A percentile compares a stretch with the other conserved stretches of the same genome.
Evolutionary conservation across 2,888 invertebrate genomes (phyloP).

Genomic region (Diarsia rubi): DNA sequence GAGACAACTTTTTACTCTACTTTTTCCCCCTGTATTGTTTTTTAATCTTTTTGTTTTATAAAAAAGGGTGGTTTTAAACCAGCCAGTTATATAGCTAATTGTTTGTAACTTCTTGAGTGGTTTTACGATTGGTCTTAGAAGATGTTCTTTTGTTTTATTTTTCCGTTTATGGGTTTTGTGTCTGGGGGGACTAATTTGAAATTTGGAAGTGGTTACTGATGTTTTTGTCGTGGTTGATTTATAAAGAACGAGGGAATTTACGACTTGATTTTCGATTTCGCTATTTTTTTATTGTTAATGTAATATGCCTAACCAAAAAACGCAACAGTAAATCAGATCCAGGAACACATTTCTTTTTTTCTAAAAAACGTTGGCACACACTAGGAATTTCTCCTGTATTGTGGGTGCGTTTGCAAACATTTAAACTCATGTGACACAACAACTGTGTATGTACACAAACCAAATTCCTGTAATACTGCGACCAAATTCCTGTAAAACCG

Average conservation of each 20-base stretch:
- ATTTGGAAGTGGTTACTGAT: conserved; percentile 50
- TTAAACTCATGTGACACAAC: no score
- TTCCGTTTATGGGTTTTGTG: conserved; percentile 59
- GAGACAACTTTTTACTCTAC: conserved; percentile 79
- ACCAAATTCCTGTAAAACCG: no score
- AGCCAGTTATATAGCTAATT: conserved; percentile 80
- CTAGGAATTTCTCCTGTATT: no score
- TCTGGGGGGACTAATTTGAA: conserved; percentile 49
- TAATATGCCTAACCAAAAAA: neutral
- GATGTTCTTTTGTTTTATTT: conserved; percentile 67
- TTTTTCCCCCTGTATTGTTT: conserved; percentile 69
- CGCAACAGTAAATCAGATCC: neutral
- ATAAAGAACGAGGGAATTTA: neutral
- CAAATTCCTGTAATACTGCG: no score
- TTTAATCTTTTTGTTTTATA: conserved; percentile 69
- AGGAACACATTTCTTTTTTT: neutral
- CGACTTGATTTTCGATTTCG: rapidly evolving
- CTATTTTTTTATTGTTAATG: neutral
- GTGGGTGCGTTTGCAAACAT: no score
- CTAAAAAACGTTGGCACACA: no score
- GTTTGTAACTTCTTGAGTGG: conserved; percentile 85
- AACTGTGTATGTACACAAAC: no score
- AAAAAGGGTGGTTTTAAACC: conserved; percentile 75
- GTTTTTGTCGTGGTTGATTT: conserved; percentile 28
- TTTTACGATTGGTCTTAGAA: conserved; percentile 77